A percentile compares a stretch with the other conserved stretches of the same genome.
Evolutionary conservation across 2,113 vertebrate species (phyloP).

Genomic region (Toxostoma redivivum): DNA sequence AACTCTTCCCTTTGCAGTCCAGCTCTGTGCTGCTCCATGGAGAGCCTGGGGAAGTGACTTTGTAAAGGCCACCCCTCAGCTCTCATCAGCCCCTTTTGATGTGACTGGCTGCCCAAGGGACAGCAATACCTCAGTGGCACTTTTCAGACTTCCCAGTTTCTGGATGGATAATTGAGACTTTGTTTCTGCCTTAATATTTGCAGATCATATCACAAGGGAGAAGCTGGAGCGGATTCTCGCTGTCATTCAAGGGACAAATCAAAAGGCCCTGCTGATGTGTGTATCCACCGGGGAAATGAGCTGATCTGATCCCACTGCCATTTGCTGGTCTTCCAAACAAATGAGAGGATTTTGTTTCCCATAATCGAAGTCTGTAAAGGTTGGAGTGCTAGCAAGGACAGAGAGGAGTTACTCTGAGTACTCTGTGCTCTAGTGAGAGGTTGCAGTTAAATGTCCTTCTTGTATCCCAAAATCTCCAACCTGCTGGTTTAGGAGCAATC

Average conservation of each 20-base stretch:
- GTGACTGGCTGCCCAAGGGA: not conserved
- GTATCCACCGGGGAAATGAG: not conserved
- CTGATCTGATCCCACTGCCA: not conserved
- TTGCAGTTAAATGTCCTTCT: not conserved
- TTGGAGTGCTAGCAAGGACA: not conserved
- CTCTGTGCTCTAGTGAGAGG: not conserved
- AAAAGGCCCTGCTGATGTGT: slow-evolving; percentile 87
- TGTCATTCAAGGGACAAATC: slow-evolving; percentile 89
- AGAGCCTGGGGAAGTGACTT: not conserved
- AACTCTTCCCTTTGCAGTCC: not conserved
- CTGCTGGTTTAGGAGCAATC: not conserved
- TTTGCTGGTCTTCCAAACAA: not conserved
- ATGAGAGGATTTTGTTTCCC: not conserved
- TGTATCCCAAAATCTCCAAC: not conserved
- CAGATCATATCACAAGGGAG: slow-evolving; percentile 89
- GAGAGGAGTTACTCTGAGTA: not conserved
- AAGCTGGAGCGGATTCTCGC: slow-evolving; percentile 87
- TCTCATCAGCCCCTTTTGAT: not conserved
- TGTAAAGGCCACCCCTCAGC: not conserved
- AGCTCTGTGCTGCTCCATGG: not conserved
- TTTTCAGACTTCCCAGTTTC: not conserved
- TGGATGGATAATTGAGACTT: not conserved
- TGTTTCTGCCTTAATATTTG: not conserved
- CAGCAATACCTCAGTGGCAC: not conserved
- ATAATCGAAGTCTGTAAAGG: not conserved